phyloP scores from a whole-genome alignment of 2,888 invertebrate species.

The Epirrita christyi region DNA sequence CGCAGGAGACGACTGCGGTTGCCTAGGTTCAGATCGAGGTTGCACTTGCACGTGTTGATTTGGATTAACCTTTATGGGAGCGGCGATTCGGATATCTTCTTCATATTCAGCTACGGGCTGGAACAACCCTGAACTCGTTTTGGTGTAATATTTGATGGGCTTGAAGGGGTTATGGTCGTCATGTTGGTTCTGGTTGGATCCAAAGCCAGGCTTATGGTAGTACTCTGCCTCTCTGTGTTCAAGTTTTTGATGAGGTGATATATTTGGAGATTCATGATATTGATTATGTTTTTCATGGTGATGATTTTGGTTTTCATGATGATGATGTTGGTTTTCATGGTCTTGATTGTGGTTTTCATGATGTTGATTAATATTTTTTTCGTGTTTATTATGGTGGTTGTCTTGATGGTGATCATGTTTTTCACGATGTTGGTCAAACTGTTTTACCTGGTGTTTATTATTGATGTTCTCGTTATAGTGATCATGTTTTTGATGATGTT shows the following conservation, averaged over 20 bases:
- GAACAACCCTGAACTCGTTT: slow-evolving; percentile 38
- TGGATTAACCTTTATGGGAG: slow-evolving; percentile 62
- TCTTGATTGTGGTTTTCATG: slow-evolving; percentile 12
- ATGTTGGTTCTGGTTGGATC: slow-evolving; percentile 33
- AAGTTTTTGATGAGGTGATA: slow-evolving; percentile 34
- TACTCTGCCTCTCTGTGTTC: slow-evolving; percentile 40
- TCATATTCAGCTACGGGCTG: slow-evolving; percentile 62
- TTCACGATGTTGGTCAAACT: too few species aligned
- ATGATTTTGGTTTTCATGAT: slow-evolving; percentile 10
- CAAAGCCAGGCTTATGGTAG: slow-evolving; percentile 28
- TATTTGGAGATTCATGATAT: slow-evolving; percentile 31
- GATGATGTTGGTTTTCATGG: slow-evolving; percentile 13
- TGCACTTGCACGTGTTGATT: slow-evolving; percentile 57
- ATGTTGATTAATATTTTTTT: slow-evolving; percentile 12
- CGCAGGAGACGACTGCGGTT: slow-evolving; percentile 28
- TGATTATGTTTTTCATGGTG: slow-evolving; percentile 10
- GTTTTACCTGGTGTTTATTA: too few species aligned
- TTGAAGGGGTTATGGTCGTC: slow-evolving; percentile 30
- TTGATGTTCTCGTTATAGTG: not conserved
- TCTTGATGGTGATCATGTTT: too few species aligned
- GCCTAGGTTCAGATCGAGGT: slow-evolving; percentile 34
- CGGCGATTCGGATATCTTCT: slow-evolving; percentile 59
- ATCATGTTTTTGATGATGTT: slow-evolving; percentile 2
- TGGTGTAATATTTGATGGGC: slow-evolving; percentile 29
- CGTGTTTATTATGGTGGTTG: slow-evolving; percentile 8